Percentiles rank a stretch among this genome's conserved stretches.
Evolutionary conservation across 2,113 vertebrate species (phyloP).

Genomic region (Lagenorhynchus albirostris): DNA sequence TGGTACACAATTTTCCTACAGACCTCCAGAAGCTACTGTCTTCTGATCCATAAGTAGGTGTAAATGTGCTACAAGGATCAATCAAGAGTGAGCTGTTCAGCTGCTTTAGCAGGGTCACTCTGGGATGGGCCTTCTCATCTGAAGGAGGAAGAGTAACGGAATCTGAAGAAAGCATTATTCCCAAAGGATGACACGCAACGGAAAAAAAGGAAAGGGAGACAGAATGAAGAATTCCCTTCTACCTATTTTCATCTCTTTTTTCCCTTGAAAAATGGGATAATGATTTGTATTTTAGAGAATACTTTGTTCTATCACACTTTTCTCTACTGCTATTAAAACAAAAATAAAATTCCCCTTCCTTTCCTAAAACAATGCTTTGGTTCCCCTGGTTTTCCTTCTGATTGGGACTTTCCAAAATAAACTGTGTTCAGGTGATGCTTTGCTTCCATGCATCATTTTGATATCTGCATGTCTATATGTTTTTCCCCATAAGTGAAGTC

Average conservation of each 20-base stretch:
- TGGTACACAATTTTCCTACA: not conserved
- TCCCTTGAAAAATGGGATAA: not conserved
- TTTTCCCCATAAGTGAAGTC: not conserved
- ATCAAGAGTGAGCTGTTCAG: not conserved
- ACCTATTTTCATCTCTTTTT: not conserved
- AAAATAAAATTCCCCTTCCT: not conserved
- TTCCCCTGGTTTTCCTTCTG: not conserved
- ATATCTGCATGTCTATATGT: not conserved
- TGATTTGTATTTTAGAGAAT: not conserved
- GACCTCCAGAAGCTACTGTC: not conserved
- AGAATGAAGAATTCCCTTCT: not conserved
- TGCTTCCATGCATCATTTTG: not conserved
- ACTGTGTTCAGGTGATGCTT: not conserved
- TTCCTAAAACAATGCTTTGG: not conserved
- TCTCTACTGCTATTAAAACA: not conserved
- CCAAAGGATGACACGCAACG: not conserved
- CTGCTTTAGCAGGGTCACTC: not conserved
- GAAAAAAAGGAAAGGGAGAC: not conserved
- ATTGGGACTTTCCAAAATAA: not conserved
- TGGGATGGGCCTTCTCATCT: not conserved
- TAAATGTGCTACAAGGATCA: not conserved
- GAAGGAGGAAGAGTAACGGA: not conserved
- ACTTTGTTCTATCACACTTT: not conserved
- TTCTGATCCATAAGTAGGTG: not conserved
- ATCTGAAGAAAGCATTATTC: not conserved